Evolutionary conservation across 2,888 invertebrate genomes (phyloP).

Genomic region (Oscheius sp.): DNA sequence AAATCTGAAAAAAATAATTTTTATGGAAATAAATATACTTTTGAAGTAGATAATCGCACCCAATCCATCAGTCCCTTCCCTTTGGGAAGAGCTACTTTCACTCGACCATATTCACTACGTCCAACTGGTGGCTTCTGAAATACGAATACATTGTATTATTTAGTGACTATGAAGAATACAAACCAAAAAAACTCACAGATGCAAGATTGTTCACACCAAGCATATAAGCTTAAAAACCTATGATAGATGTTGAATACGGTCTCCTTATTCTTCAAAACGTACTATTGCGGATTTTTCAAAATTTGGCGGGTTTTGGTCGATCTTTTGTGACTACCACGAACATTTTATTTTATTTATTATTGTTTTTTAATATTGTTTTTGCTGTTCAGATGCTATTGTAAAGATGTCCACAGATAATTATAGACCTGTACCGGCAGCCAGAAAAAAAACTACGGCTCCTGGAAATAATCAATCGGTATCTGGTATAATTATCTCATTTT

Average conservation of each 20-base stretch:
- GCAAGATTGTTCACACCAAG: background rate
- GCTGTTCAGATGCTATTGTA: background rate
- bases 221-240: background rate
- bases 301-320: background rate
- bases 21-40: slow-evolving; percentile 25
- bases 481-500: background rate
- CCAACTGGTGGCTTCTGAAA: slow-evolving; percentile 48
- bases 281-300: too few relatives aligned
- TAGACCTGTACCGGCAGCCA: slow-evolving; percentile 24
- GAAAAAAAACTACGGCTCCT: slow-evolving; percentile 4
- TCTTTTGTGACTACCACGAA: background rate
- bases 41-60: slow-evolving; percentile 55
- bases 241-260: background rate
- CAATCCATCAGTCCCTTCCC: slow-evolving; percentile 67
- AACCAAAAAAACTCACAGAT: background rate
- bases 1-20: slow-evolving; percentile 35
- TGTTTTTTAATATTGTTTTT: background rate
- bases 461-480: slow-evolving; percentile 14
- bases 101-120: slow-evolving; percentile 61
- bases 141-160: background rate
- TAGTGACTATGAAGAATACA: background rate
- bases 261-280: background rate
- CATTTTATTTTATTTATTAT: background rate
- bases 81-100: slow-evolving; percentile 62
- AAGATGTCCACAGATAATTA: slow-evolving; percentile 1